Evolutionary conservation across 2,797 vertebrate genomes (phyloP).

Genomic region (Echiichthys vipera): DNA sequence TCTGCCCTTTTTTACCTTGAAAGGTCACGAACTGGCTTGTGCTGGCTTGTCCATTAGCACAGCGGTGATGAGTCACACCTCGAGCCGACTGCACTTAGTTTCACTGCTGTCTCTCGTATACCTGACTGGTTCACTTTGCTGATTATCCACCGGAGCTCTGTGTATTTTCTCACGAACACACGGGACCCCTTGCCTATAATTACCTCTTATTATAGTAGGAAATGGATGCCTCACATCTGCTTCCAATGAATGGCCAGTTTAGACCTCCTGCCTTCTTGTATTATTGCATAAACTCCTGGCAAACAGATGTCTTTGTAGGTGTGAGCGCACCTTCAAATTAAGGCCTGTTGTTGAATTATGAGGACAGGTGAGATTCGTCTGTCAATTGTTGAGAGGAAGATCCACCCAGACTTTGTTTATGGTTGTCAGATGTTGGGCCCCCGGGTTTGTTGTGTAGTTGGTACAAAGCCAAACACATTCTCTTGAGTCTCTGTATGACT

Average conservation of each 20-base stretch:
- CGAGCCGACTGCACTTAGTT: constrained; percentile 47
- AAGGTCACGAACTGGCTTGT: constrained; percentile 71
- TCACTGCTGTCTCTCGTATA: constrained; percentile 48
- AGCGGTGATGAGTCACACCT: constrained; percentile 54
- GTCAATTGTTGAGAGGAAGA: constrained; percentile 57
- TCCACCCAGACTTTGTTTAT: constrained; percentile 68
- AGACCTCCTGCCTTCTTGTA: constrained; percentile 71
- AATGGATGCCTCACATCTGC: constrained; percentile 84
- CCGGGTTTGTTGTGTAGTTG: constrained; percentile 41
- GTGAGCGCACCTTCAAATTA: constrained; percentile 75
- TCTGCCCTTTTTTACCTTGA: constrained; percentile 33
- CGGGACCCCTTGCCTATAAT: constrained; percentile 77
- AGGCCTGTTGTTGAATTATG: constrained; percentile 70
- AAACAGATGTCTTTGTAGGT: constrained; percentile 82
- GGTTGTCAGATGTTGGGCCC: constrained; percentile 55
- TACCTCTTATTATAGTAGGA: constrained; percentile 81
- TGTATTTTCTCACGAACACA: constrained; percentile 75
- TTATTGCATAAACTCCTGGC: constrained; percentile 73
- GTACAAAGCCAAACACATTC: constrained; percentile 29
- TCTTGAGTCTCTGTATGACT: constrained; percentile 17
- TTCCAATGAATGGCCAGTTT: constrained; percentile 83
- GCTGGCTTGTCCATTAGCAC: constrained; percentile 64
- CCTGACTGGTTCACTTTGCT: constrained; percentile 40
- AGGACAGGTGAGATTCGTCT: constrained; percentile 75
- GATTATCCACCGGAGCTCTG: constrained; percentile 57